A percentile compares a stretch with the other conserved stretches of the same genome.
These are phyloP conservation scores for Sipha flava DNA, from an alignment of 1,140 invertebrate genomes.

Conservation along the genomic window DNA sequence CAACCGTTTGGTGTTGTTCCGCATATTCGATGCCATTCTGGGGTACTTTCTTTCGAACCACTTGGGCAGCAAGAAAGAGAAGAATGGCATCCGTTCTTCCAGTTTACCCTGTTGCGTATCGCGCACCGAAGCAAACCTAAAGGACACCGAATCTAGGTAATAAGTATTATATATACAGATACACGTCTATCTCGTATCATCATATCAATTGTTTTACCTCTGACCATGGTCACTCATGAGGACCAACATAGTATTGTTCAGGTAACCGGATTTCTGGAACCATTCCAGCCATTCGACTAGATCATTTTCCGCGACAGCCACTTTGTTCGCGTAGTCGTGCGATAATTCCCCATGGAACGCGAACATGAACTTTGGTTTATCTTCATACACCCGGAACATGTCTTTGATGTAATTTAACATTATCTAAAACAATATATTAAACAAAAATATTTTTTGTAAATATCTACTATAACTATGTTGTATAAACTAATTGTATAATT, in stretches of 20 bases:
- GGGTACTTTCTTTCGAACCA: slow-evolving; percentile 53
- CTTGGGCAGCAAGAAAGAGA: slow-evolving; percentile 66
- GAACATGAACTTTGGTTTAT: slow-evolving; percentile 71
- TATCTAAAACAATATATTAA: slow-evolving; percentile 44
- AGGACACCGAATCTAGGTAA: no score
- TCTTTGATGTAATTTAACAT: slow-evolving; percentile 59
- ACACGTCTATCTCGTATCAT: no score
- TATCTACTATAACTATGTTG: no score
- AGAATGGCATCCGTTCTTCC: slow-evolving; percentile 79
- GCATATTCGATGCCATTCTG: slow-evolving; percentile 55
- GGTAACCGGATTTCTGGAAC: slow-evolving; percentile 51
- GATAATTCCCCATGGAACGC: slow-evolving; percentile 84
- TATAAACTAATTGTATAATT: no score
- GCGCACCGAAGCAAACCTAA: slow-evolving; percentile 70
- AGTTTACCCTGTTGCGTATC: slow-evolving; percentile 80
- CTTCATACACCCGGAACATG: slow-evolving; percentile 53
- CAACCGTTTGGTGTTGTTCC: slow-evolving; percentile 58
- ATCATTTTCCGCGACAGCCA: slow-evolving; percentile 67
- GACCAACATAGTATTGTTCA: slow-evolving; percentile 72
- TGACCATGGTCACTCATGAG: slow-evolving; percentile 84
- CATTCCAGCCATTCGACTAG: slow-evolving; percentile 55
- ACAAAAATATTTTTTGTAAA: no score
- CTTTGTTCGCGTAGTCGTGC: slow-evolving; percentile 72
- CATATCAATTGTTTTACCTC: no score
- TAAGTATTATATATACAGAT: no score